These are phyloP conservation scores for Folsomia candida DNA, from an alignment of 2,888 invertebrate genomes.

Conservation along the genomic window DNA sequence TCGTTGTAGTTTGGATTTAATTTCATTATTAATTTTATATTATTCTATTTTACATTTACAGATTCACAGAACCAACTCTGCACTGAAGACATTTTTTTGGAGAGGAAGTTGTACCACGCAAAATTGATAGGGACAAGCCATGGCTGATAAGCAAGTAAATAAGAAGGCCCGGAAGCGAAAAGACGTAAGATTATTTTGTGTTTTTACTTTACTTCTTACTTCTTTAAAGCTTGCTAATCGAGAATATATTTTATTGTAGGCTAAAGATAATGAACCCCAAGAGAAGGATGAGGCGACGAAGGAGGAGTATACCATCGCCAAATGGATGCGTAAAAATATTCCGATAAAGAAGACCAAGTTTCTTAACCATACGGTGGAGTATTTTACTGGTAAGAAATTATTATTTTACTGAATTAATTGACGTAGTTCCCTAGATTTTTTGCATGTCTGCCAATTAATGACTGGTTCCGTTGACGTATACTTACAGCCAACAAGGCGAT, in stretches of 20 bases:
- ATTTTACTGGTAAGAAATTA: slow-evolving; percentile 76
- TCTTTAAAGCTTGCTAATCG: too few relatives aligned
- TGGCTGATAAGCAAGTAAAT: slow-evolving; percentile 56
- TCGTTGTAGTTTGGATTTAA: too few relatives aligned
- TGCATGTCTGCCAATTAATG: background rate
- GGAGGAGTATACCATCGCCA: slow-evolving; percentile 88
- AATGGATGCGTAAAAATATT: slow-evolving; percentile 89
- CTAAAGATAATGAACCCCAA: slow-evolving; percentile 30
- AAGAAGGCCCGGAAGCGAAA: slow-evolving; percentile 65
- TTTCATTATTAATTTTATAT: too few relatives aligned
- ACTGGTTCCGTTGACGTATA: background rate
- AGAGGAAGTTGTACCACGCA: too few relatives aligned
- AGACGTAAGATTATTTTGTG: slow-evolving; percentile 62
- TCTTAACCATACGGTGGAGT: slow-evolving; percentile 92
- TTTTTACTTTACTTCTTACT: too few relatives aligned
- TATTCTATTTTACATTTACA: too few relatives aligned
- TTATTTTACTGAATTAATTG: slow-evolving; percentile 16
- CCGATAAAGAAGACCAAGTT: slow-evolving; percentile 95
- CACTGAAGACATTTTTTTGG: too few relatives aligned
- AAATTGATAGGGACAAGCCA: slow-evolving; percentile 4
- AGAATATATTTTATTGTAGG: slow-evolving; percentile 46
- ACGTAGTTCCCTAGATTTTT: background rate
- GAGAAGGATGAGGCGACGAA: slow-evolving; percentile 72
- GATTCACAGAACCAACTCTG: too few relatives aligned
- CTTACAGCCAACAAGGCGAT: slow-evolving; percentile 76